Percentiles rank a stretch among this genome's conserved stretches.
Evolutionary conservation across 1,140 invertebrate genomes (phyloP).

Genomic region (Oryctes rhinoceros): DNA sequence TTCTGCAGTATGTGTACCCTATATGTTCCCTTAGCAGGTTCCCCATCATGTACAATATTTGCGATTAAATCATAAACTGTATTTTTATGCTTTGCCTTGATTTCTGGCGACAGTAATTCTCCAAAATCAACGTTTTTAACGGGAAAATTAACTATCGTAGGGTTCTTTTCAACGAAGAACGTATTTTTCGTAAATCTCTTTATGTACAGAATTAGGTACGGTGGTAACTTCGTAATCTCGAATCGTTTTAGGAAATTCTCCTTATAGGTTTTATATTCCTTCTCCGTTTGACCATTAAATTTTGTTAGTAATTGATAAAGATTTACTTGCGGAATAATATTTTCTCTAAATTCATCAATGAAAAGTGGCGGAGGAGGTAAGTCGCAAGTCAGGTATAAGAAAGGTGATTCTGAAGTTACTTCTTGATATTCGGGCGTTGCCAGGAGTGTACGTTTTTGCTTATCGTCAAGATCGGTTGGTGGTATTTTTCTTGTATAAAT

Average conservation of each 20-base stretch:
- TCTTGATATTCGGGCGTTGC: constrained; percentile 89
- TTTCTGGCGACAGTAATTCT: constrained; percentile 89
- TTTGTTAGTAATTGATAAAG: constrained; percentile 92
- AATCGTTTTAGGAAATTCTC: constrained; percentile 98
- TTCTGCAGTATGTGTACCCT: constrained; percentile 96
- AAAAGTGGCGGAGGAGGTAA: constrained; percentile 95
- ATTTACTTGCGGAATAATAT: constrained; percentile 99
- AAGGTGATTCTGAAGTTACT: constrained; percentile 87
- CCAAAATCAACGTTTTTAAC: constrained; percentile 98
- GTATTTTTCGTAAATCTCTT: constrained; percentile 99
- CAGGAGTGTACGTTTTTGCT: constrained; percentile 81
- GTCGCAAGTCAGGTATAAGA: constrained; percentile 96
- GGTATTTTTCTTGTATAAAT: constrained; percentile 95
- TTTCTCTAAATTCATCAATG: constrained; percentile 96
- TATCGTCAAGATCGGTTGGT: constrained; percentile 91
- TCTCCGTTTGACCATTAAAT: constrained; percentile 95
- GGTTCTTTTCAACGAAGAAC: constrained; percentile 99
- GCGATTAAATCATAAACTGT: constrained; percentile 94
- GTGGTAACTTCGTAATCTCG: constrained; percentile 93
- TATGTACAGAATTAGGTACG: constrained; percentile 97
- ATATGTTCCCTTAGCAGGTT: constrained; percentile 93
- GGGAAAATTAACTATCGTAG: constrained; percentile 99
- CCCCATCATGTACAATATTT: constrained; percentile 98
- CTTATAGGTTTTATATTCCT: constrained; percentile 99
- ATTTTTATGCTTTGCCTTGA: constrained; percentile 81